Percentiles rank a stretch among this genome's conserved stretches.
These are phyloP conservation scores for Drosophila recens DNA, from an alignment of 2,888 invertebrate species.

Conservation along the genomic window DNA sequence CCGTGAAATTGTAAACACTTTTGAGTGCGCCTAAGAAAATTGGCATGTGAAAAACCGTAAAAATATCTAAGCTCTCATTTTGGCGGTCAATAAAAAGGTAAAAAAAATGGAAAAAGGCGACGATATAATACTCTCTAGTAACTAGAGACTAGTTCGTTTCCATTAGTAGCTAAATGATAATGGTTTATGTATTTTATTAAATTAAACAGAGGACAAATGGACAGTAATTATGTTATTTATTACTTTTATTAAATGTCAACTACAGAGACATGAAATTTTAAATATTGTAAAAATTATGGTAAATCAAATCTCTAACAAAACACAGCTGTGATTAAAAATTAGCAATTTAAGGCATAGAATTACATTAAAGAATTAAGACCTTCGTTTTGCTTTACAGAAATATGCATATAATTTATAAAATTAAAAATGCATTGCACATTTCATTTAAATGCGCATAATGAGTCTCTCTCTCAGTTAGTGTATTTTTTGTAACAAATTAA, in stretches of 20 bases:
- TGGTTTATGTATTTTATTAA: background rate
- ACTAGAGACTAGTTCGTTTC: background rate
- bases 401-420: no score
- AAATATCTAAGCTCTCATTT: constrained; percentile 11
- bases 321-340: no score
- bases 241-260: no score
- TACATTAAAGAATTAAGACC: no score
- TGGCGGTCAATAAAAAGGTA: constrained; percentile 6
- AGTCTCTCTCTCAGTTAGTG: background rate
- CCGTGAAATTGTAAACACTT: constrained; percentile 76
- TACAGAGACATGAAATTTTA: no score
- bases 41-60: constrained; percentile 18
- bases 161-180: background rate
- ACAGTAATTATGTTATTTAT: background rate
- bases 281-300: no score
- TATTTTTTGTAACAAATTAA: constrained; percentile 24
- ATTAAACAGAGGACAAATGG: background rate
- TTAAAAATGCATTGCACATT: background rate
- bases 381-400: no score
- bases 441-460: background rate
- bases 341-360: no score
- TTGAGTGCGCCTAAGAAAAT: constrained; percentile 42
- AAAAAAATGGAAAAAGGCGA: background rate
- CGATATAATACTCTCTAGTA: background rate
- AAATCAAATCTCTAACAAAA: no score